These are phyloP conservation scores for Oscheius myriophilus DNA, from an alignment of 2,888 invertebrate genomes.

Conservation along the genomic window DNA sequence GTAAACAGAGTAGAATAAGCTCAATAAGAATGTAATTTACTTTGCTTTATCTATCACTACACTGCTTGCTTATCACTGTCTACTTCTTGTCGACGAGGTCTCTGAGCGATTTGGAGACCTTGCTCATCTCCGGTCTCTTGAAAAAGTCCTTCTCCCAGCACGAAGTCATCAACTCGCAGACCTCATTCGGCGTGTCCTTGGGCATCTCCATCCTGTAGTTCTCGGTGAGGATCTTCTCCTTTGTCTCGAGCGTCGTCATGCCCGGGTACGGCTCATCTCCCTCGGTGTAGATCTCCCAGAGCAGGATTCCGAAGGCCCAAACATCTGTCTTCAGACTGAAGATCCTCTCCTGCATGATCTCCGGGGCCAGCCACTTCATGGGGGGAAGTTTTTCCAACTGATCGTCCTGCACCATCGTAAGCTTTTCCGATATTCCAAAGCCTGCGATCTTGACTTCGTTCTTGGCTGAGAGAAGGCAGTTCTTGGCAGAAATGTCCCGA, in stretches of 20 bases:
- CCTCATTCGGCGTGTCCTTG: constrained; percentile 46
- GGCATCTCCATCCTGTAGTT: constrained; percentile 64
- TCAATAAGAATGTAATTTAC: too few relatives aligned
- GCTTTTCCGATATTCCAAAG: constrained; percentile 69
- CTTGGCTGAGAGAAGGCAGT: constrained; percentile 77
- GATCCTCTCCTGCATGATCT: constrained; percentile 61
- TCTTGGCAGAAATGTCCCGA: constrained; percentile 85
- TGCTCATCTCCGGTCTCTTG: constrained; percentile 53
- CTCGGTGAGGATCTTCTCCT: constrained; percentile 60
- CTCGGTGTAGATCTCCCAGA: constrained; percentile 62
- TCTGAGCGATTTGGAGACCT: not conserved
- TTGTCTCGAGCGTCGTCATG: constrained; percentile 53
- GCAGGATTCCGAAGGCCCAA: constrained; percentile 51
- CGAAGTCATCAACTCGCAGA: constrained; percentile 43
- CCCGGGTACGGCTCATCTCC: constrained; percentile 64
- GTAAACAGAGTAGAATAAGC: too few relatives aligned
- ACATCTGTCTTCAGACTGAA: constrained; percentile 62
- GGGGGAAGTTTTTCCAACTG: constrained; percentile 64
- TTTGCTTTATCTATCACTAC: too few relatives aligned
- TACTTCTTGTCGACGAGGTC: not conserved
- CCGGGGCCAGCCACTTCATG: constrained; percentile 64
- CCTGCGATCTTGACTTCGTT: constrained; percentile 70
- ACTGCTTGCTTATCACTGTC: too few relatives aligned
- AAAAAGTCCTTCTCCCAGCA: constrained; percentile 63
- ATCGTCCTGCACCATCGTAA: constrained; percentile 47